A percentile compares a stretch with the other conserved stretches of the same genome.
Evolutionary conservation across 1,140 invertebrate species (phyloP).

Genomic region (Drosophila kepulauana): DNA sequence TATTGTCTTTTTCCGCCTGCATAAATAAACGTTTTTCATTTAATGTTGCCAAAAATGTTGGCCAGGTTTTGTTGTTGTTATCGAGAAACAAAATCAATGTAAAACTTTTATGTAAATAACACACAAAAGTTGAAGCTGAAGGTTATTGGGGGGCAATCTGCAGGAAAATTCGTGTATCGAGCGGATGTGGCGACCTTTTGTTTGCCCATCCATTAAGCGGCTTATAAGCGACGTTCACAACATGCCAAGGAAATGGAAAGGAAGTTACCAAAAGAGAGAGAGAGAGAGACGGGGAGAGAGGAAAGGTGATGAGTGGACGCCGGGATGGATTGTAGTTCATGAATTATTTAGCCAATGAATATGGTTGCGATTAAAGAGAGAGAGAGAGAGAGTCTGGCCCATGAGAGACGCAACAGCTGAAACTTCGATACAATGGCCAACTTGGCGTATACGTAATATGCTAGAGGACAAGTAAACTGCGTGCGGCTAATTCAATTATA

Average conservation of each 20-base stretch:
- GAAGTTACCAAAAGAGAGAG: not conserved
- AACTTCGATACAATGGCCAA: slow-evolving; percentile 10
- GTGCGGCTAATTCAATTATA: slow-evolving; percentile 37
- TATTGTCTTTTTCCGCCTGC: slow-evolving; percentile 22
- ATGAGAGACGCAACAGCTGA: slow-evolving; percentile 67
- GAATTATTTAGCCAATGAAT: slow-evolving; percentile 72
- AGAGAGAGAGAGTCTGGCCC: not conserved
- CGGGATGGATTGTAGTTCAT: slow-evolving; percentile 50
- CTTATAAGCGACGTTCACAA: slow-evolving; percentile 55
- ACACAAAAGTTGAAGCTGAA: slow-evolving; percentile 25
- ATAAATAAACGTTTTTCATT: slow-evolving; percentile 62
- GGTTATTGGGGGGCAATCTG: slow-evolving; percentile 39
- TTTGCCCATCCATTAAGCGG: slow-evolving; percentile 75
- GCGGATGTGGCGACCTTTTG: slow-evolving; percentile 74
- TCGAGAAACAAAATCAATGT: slow-evolving; percentile 55
- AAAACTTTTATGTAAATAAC: slow-evolving; percentile 64
- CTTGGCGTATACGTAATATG: slow-evolving; percentile 40
- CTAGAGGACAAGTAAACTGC: not conserved
- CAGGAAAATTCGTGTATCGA: slow-evolving; percentile 29
- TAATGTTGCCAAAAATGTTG: slow-evolving; percentile 19
- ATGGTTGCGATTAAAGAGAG: slow-evolving; percentile 3
- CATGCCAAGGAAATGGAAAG: not conserved
- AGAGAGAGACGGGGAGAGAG: not conserved
- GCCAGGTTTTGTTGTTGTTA: slow-evolving; percentile 46
- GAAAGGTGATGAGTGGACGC: slow-evolving; percentile 4